These are phyloP conservation scores for Calyptomena viridis DNA, from an alignment of 2,113 vertebrate genomes.

Conservation along the genomic window DNA sequence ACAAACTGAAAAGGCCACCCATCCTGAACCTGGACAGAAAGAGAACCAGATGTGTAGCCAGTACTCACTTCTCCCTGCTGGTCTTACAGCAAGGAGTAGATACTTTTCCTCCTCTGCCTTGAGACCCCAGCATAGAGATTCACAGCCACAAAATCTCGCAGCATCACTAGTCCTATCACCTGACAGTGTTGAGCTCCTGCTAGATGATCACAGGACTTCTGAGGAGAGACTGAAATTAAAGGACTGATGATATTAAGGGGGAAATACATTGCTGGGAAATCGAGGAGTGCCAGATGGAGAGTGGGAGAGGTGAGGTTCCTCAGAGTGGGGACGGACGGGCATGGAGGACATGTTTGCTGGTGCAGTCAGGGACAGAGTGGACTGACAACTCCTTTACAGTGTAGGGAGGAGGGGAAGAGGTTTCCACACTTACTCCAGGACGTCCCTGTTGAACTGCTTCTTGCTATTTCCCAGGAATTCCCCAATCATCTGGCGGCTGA, in stretches of 20 bases:
- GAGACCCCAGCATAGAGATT: not conserved
- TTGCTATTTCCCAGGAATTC: conserved; percentile 99
- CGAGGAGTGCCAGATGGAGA: not conserved
- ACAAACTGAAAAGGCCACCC: not conserved
- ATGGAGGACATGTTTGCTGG: not conserved
- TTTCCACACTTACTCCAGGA: conserved; percentile 90
- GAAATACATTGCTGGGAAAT: not conserved
- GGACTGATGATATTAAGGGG: not conserved
- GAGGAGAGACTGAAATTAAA: not conserved
- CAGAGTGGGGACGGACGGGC: not conserved
- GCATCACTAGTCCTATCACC: not conserved
- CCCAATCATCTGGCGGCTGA: conserved; percentile 98
- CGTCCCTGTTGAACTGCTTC: conserved; percentile 97
- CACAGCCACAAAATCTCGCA: not conserved
- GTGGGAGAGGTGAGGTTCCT: not conserved
- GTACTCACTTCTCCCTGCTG: not conserved
- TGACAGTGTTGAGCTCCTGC: not conserved
- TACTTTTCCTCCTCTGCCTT: not conserved
- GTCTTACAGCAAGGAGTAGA: not conserved
- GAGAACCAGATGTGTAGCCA: not conserved
- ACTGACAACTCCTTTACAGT: not conserved
- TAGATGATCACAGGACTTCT: not conserved
- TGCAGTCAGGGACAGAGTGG: not conserved
- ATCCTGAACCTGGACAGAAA: not conserved
- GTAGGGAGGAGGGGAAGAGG: not conserved